A percentile compares a stretch with the other conserved stretches of the same genome.
Evolutionary conservation across 2,797 vertebrate species (phyloP).

Genomic region (Poecilia picta): DNA sequence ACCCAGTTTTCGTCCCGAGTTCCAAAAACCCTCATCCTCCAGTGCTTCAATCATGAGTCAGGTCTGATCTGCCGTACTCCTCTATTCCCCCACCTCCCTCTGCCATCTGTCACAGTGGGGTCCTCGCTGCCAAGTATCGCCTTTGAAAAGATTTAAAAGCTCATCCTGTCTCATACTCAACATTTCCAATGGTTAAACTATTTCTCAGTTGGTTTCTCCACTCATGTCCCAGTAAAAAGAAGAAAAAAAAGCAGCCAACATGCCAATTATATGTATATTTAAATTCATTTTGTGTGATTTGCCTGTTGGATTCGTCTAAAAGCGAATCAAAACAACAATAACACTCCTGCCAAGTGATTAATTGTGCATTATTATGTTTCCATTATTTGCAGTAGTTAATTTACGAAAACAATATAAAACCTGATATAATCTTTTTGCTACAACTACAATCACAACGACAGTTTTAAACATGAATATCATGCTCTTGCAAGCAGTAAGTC

Average conservation of each 20-base stretch:
- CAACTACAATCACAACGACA: not conserved
- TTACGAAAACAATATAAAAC: not conserved
- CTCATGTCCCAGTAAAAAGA: slow-evolving; percentile 12
- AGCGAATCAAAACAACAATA: not conserved
- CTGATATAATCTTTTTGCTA: not conserved
- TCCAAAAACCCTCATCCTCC: slow-evolving; percentile 59
- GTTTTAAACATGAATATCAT: not conserved
- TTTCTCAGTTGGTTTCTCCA: slow-evolving; percentile 40
- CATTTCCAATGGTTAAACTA: slow-evolving; percentile 46
- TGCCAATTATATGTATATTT: not conserved
- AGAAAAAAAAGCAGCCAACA: slow-evolving; percentile 14
- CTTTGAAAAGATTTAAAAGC: slow-evolving; percentile 68
- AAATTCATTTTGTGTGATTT: not conserved
- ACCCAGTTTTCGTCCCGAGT: slow-evolving; percentile 52
- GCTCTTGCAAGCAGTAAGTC: not conserved
- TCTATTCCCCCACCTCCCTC: slow-evolving; percentile 72
- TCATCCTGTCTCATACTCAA: slow-evolving; percentile 50
- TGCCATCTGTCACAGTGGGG: slow-evolving; percentile 77
- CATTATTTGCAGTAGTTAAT: not conserved
- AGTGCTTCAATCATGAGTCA: slow-evolving; percentile 64
- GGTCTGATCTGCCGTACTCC: slow-evolving; percentile 65
- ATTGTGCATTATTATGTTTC: not conserved
- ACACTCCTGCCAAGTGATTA: not conserved
- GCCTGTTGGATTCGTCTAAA: not conserved
- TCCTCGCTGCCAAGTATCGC: slow-evolving; percentile 68